Percentiles rank a stretch among this genome's conserved stretches.
These are phyloP conservation scores for Aphodius granarius DNA, from an alignment of 2,888 invertebrate genomes.

Conservation along the genomic window DNA sequence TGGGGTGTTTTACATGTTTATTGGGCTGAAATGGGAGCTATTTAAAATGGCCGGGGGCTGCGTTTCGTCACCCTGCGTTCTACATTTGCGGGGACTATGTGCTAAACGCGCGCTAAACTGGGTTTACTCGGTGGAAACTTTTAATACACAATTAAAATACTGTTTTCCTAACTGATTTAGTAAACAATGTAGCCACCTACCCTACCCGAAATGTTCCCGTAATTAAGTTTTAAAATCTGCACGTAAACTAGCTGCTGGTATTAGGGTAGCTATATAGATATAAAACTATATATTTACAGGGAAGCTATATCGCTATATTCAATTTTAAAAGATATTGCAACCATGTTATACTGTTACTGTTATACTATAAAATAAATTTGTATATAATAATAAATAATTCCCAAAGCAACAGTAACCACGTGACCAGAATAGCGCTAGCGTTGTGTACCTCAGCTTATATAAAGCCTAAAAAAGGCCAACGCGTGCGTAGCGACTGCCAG, in stretches of 20 bases:
- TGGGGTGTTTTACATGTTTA: constrained; percentile 57
- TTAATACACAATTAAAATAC: constrained; percentile 54
- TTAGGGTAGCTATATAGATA: not conserved
- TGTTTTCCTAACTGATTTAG: constrained; percentile 49
- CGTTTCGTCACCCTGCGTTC: constrained; percentile 35
- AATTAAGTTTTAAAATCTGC: constrained; percentile 31
- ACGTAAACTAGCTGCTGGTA: constrained; percentile 2
- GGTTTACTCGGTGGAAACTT: constrained; percentile 47
- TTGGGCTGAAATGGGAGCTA: constrained; percentile 56
- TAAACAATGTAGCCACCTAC: constrained; percentile 17
- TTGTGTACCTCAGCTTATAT: no score
- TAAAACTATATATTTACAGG: no score
- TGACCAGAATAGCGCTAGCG: no score
- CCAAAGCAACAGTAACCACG: no score
- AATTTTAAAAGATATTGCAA: not conserved
- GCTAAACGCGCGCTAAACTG: constrained; percentile 42
- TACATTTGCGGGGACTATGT: constrained; percentile 39
- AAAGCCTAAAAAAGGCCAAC: no score
- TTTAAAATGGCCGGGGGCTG: constrained; percentile 54
- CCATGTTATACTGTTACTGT: no score
- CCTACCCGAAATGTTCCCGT: constrained; percentile 20
- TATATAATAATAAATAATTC: no score
- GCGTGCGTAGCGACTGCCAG: no score
- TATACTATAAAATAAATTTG: no score
- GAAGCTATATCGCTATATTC: no score